phyloP scores from a whole-genome alignment of 2,113 vertebrate species.

The Callipepla californica region DNA sequence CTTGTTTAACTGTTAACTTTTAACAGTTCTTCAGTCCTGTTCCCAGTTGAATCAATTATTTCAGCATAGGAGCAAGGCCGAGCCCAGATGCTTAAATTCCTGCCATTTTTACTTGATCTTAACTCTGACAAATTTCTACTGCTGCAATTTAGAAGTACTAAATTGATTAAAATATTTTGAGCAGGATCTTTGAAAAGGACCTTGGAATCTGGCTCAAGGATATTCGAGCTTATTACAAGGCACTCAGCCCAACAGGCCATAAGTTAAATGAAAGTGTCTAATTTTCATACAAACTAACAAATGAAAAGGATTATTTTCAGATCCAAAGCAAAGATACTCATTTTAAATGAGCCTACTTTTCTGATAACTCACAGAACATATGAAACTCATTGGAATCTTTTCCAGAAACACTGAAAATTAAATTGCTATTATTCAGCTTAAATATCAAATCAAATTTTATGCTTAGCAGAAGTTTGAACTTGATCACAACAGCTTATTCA shows the following conservation, averaged over 20 bases:
- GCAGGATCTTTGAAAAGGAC: slow-evolving; percentile 2
- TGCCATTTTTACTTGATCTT: slow-evolving; percentile 21
- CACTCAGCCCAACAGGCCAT: background rate
- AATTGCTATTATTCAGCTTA: slow-evolving; percentile 24
- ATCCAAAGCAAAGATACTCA: slow-evolving; percentile 21
- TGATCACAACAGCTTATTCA: slow-evolving; percentile 31
- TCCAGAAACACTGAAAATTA: slow-evolving; percentile 18
- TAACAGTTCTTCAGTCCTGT: background rate
- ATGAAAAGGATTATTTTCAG: slow-evolving; percentile 16
- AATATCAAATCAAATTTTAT: slow-evolving; percentile 30
- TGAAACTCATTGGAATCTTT: background rate
- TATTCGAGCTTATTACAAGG: background rate
- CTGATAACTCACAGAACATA: background rate
- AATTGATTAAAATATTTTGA: slow-evolving; percentile 8
- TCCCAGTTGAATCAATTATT: slow-evolving; percentile 54
- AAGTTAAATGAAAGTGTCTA: slow-evolving; percentile 19
- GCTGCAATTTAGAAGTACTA: background rate
- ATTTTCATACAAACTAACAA: slow-evolving; percentile 41
- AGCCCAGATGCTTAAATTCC: slow-evolving; percentile 34
- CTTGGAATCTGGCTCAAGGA: slow-evolving; percentile 35
- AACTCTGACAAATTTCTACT: background rate
- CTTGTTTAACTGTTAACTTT: background rate
- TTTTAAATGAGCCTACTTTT: background rate
- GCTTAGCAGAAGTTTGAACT: slow-evolving; percentile 27
- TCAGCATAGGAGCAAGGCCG: background rate